Evolutionary conservation across 2,797 vertebrate genomes (phyloP).

Genomic region (Sorex maritimensis): DNA sequence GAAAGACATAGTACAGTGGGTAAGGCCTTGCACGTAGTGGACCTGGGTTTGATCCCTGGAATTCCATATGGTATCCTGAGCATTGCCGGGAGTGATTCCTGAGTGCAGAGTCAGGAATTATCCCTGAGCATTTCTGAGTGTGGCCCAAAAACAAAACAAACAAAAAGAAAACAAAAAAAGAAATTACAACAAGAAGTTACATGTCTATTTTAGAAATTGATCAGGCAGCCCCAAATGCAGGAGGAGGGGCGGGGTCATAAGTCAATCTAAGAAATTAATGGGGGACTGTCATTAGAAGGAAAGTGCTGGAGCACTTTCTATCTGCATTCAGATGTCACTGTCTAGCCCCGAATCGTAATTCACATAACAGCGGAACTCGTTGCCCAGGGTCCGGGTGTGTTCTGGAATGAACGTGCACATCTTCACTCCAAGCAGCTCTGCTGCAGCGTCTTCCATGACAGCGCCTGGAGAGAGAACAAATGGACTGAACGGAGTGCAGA

Average conservation of each 20-base stretch:
- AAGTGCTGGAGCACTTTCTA: not conserved
- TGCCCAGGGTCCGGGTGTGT: constrained; percentile 95
- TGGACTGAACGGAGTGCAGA: not conserved
- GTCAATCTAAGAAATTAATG: constrained; percentile 1
- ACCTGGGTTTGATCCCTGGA: too few relatives aligned
- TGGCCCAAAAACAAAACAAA: too few relatives aligned
- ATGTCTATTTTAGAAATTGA: constrained; percentile 49
- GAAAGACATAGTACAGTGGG: too few relatives aligned
- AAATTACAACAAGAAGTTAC: not conserved
- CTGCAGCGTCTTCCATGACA: constrained; percentile 94
- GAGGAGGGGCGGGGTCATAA: not conserved
- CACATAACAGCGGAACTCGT: constrained; percentile 96
- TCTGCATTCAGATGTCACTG: constrained; percentile 59
- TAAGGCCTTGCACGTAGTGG: too few relatives aligned
- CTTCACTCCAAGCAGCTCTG: constrained; percentile 92
- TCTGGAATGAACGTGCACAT: constrained; percentile 95
- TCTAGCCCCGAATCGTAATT: constrained; percentile 95
- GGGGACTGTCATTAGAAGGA: not conserved
- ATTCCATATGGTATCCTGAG: too few relatives aligned
- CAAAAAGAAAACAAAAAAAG: not conserved
- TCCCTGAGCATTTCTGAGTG: too few relatives aligned
- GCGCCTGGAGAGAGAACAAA: constrained; percentile 91
- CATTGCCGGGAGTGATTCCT: too few relatives aligned
- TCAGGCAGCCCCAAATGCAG: not conserved
- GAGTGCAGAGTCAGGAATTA: too few relatives aligned